Conservation (phyloP, 2,888 invertebrate species). For the Drosophila mercatorum region DNA sequence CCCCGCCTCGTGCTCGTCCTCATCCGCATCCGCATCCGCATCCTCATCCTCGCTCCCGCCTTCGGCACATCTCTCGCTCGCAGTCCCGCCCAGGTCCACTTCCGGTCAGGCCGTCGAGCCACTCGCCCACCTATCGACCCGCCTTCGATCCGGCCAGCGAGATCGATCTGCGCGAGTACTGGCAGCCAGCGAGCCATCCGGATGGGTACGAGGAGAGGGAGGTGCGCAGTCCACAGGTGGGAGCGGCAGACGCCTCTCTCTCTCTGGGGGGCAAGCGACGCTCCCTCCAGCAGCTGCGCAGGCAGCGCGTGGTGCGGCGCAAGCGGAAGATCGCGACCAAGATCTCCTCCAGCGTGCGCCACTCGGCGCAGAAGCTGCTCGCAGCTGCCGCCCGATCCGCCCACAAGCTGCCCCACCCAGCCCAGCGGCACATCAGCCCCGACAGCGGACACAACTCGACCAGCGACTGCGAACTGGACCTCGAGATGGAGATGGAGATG, state of each 20-base stretch:
- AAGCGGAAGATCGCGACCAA: constrained; percentile 75
- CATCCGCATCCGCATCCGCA: constrained; percentile 6
- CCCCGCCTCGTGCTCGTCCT: constrained; percentile 35
- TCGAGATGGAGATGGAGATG: constrained; percentile 12
- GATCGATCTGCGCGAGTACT: constrained; percentile 81
- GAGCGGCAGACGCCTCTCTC: not conserved
- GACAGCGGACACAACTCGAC: constrained; percentile 84
- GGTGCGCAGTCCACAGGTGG: constrained; percentile 72
- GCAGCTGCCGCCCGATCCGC: constrained; percentile 51
- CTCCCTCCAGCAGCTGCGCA: constrained; percentile 68
- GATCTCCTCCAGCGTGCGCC: constrained; percentile 72
- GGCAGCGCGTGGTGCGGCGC: constrained; percentile 82
- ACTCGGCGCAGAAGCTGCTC: constrained; percentile 78
- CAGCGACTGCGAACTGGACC: constrained; percentile 69
- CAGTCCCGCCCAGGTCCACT: not conserved
- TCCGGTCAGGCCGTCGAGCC: constrained; percentile 48
- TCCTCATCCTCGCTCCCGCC: constrained; percentile 10
- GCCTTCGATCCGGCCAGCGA: constrained; percentile 84
- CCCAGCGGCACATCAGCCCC: constrained; percentile 75
- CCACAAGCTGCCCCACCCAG: constrained; percentile 34
- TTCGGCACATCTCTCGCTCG: constrained; percentile 9
- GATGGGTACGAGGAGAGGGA: constrained; percentile 80
- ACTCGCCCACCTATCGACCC: constrained; percentile 83
- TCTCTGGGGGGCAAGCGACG: constrained; percentile 26
- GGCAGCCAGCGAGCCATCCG: constrained; percentile 62